Conservation (phyloP, 2,888 invertebrate species). For the Thereva unica region DNA sequence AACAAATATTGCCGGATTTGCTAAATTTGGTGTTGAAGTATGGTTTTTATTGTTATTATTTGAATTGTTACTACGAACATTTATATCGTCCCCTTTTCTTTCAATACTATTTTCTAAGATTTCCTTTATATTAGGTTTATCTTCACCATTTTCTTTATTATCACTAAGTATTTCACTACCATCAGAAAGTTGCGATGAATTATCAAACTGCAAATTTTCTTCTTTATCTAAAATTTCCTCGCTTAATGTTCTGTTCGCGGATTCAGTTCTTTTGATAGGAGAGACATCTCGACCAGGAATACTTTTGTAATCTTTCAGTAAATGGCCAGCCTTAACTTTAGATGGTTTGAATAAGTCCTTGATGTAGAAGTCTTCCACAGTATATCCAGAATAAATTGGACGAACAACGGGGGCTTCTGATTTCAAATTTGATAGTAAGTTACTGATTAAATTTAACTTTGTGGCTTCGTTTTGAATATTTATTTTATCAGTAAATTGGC, state of each 20-base stretch:
- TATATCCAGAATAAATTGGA: not conserved
- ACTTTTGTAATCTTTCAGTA: slow-evolving; percentile 65
- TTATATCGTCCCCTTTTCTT: no score
- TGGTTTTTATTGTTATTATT: no score
- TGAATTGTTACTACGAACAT: no score
- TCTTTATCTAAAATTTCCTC: not conserved
- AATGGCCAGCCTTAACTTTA: slow-evolving; percentile 56
- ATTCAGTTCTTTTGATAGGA: slow-evolving; percentile 51
- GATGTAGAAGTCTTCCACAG: slow-evolving; percentile 58
- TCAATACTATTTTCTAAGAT: no score
- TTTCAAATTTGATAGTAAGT: slow-evolving; percentile 16
- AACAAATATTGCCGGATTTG: no score
- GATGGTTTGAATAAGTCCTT: slow-evolving; percentile 59
- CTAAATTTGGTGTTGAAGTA: no score
- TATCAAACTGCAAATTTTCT: no score
- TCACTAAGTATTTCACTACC: no score
- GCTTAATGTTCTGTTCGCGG: not conserved
- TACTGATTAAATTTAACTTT: slow-evolving; percentile 26
- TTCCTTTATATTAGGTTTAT: no score
- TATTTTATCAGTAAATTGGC: not conserved
- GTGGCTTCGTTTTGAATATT: no score
- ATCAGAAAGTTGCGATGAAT: no score
- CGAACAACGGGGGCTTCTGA: not conserved
- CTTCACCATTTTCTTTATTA: no score
- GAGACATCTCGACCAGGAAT: slow-evolving; percentile 68